Base-by-base conservation (phyloP, 2,113 vertebrate genomes). In the Empidonax traillii region DNA sequence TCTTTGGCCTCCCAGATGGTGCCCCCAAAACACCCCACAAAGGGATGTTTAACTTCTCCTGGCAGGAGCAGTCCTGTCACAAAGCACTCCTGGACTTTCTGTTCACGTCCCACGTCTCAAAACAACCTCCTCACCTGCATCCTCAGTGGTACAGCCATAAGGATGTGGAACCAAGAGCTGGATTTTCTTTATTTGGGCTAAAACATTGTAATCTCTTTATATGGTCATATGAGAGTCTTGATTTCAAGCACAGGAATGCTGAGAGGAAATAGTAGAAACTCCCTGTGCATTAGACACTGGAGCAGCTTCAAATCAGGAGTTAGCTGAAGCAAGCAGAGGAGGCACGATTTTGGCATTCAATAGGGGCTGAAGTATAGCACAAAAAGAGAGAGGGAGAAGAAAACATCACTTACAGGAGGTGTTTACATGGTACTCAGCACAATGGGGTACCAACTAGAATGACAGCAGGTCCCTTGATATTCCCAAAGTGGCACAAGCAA, bases 161-260 rank as follows among this genome's bases (percentile, higher is more conserved):
- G 31, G 46, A 31, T 59, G n/a, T 20, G 75, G 28, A 25, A 73
- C 14, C 47, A 56, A 81, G 69, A 75, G 49, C 27, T 86, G 31
- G 21, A 47, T 78, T 85, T 89, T 58, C 76, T 95, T 89, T 93
- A 90, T 90, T 65, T 89, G 73, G 84, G 44, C 73, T 93, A 69
- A 85, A 92, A 49, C 35, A 19, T 6, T 56, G 8, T 44, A 74
- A n/a, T 69, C 23, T 81, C 92, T 90, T 91, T 94, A 85, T 90
- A 95, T 74, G 86, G 85, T 53, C 56, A 58, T 71, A 22, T 13
- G 3, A 4, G 18, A 89, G n/a, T 74, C 68, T 61, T 59, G 65
- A 78, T 90, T 95, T 93, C 47, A 85, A 68, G 90, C 41, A 87
- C n/a, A 84, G 66, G 94, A 90, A 96, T 89, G 86, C 41, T 2